Base-by-base conservation (phyloP, 2,113 vertebrate species). In the Trinectes maculatus region DNA sequence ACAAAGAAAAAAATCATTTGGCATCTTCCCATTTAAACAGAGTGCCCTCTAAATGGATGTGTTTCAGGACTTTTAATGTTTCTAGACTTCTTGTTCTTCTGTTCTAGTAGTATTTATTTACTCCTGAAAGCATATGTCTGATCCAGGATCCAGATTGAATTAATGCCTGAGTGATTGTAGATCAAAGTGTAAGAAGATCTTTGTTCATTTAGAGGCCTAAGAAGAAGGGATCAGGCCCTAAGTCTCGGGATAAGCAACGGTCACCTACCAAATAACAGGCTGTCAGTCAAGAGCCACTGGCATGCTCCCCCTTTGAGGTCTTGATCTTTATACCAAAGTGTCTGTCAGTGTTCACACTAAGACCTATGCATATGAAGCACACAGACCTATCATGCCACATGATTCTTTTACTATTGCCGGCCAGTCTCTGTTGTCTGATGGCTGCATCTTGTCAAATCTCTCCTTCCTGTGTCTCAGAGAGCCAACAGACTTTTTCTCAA, bases 181-280 rank as follows among this genome's bases (percentile, higher is more conserved):
- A 82, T 87, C 79, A 85, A 82, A 81, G 80, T 86, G 74, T 80
- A 84, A 84, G 71, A 59, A 71, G 76, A 84, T 66, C 74, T 73
- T 47, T 69, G 71, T 75, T 84, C 71, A 55, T 79, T 70, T 65
- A 59, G 65, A 83, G 63, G 68, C 64, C 76, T 74, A 55, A 81
- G 72, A 79, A 74, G 56, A 55, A 71, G 44, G 79, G 84, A 83
- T 89, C 73, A 85, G 58, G 68, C 71, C 57, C 54, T 87, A 89
- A 85, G 55, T 64, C 85, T 63, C 24, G 55, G 80, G 73, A 85
- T 89, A 87, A 87, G 74, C 71, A 39, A 40, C 63, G 70, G 78
- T 84, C 76, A 85, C 79, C 84, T 82, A 65, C 80, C 78, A 87
- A 87, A 84, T 80, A 85, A 59, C 69, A 33, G 61, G 21, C 76